These are phyloP conservation scores for Pyrrhia umbra DNA, from an alignment of 2,888 invertebrate genomes.

Conservation along the genomic window DNA sequence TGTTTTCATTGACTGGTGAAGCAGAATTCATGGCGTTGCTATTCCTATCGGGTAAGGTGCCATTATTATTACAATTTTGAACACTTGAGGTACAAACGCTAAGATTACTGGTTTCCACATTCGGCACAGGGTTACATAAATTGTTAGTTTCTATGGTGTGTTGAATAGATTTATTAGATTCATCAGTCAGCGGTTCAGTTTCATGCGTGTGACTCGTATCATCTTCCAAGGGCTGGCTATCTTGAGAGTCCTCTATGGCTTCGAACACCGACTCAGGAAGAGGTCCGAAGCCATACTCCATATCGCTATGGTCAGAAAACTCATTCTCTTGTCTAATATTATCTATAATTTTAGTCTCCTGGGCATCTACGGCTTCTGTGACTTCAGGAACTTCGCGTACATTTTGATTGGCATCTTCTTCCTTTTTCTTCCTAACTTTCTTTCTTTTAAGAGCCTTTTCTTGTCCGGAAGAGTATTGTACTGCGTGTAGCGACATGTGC, in stretches of 20 bases:
- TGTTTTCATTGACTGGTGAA: neutral
- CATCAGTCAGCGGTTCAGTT: conserved; percentile 6
- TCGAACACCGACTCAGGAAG: conserved; percentile 77
- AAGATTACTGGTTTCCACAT: neutral
- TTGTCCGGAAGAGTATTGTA: conserved; percentile 51
- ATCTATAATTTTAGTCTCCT: neutral
- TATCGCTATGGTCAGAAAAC: conserved; percentile 76
- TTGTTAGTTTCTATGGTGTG: neutral
- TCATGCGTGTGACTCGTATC: conserved; percentile 10
- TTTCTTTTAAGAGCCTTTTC: conserved; percentile 14
- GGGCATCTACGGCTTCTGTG: neutral
- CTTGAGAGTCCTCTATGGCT: conserved; percentile 78
- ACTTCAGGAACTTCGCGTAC: neutral
- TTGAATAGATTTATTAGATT: conserved; percentile 2
- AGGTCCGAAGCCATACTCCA: conserved; percentile 71
- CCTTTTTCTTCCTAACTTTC: conserved; percentile 18
- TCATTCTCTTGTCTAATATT: conserved; percentile 60
- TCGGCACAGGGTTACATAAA: neutral
- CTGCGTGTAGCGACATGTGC: conserved; percentile 82
- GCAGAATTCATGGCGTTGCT: neutral
- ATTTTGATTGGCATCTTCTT: conserved; percentile 3
- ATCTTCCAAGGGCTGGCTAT: conserved; percentile 50
- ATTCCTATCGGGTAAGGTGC: neutral
- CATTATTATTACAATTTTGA: conserved; percentile 3
- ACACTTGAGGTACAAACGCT: conserved; percentile 14